These are phyloP conservation scores for Colletes collaris DNA, from an alignment of 2,888 invertebrate genomes.

Conservation along the genomic window DNA sequence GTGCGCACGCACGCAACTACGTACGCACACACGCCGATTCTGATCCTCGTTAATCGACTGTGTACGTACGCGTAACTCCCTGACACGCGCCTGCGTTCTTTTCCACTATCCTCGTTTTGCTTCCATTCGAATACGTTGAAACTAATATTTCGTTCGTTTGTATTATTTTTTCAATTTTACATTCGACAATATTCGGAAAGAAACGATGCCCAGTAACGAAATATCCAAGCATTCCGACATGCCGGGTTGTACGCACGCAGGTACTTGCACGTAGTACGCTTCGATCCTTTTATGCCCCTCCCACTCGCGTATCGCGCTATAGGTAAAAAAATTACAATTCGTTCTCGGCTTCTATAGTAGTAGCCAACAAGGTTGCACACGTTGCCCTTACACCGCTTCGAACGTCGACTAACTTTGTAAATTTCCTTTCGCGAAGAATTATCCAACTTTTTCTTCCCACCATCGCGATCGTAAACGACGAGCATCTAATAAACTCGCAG, in stretches of 20 bases:
- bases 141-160: no score
- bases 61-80: slow-evolving; percentile 39
- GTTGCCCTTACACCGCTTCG: no score
- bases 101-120: slow-evolving; percentile 10
- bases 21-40: slow-evolving; percentile 34
- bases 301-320: not conserved
- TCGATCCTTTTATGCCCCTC: slow-evolving; percentile 14
- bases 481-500: no score
- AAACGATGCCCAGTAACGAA: not conserved
- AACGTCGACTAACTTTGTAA: no score
- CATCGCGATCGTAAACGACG: no score
- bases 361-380: no score
- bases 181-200: no score
- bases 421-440: no score
- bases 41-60: slow-evolving; percentile 55
- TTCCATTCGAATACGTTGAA: slow-evolving; percentile 21
- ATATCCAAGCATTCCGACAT: not conserved
- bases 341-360: not conserved
- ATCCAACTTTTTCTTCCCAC: no score
- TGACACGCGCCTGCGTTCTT: slow-evolving; percentile 45
- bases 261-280: not conserved
- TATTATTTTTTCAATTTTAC: no score
- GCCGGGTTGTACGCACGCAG: not conserved
- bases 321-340: not conserved
- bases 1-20: slow-evolving; percentile 24